Percentiles rank a stretch among this genome's conserved stretches.
These are phyloP conservation scores for Brachyistius frenatus DNA, from an alignment of 2,113 vertebrate genomes.

Conservation along the genomic window DNA sequence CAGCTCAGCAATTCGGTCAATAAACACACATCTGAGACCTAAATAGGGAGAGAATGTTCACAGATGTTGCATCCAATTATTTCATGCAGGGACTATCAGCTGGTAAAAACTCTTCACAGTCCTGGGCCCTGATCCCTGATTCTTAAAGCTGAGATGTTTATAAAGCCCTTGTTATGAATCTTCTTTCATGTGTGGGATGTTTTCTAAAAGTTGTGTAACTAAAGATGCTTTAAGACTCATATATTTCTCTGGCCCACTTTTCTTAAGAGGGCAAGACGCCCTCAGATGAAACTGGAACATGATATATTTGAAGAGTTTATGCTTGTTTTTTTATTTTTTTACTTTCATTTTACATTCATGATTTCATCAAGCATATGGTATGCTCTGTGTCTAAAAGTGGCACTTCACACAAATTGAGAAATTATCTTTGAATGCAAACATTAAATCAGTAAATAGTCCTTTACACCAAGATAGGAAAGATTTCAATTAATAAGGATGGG, in stretches of 20 bases:
- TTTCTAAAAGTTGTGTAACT: conserved; percentile 14
- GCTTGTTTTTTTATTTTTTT: background rate
- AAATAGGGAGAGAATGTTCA: conserved; percentile 30
- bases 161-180: conserved; percentile 14
- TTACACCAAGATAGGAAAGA: background rate
- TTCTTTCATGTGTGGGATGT: background rate
- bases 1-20: conserved; percentile 47
- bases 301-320: background rate
- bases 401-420: conserved; percentile 1
- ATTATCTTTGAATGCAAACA: background rate
- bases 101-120: conserved; percentile 15
- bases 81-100: conserved; percentile 17
- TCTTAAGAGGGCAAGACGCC: conserved; percentile 1
- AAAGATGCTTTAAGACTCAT: conserved; percentile 1
- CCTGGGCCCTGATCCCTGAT: conserved; percentile 7
- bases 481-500: background rate
- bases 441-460: conserved; percentile 15
- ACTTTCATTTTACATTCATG: too few species aligned
- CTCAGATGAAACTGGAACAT: background rate
- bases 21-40: conserved; percentile 50
- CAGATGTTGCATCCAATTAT: conserved; percentile 61
- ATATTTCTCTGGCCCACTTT: conserved; percentile 3
- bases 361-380: background rate
- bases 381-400: background rate
- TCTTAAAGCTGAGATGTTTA: conserved; percentile 4